A percentile compares a stretch with the other conserved stretches of the same genome.
Evolutionary conservation across 2,113 vertebrate species (phyloP).

Genomic region (Upupa epops): DNA sequence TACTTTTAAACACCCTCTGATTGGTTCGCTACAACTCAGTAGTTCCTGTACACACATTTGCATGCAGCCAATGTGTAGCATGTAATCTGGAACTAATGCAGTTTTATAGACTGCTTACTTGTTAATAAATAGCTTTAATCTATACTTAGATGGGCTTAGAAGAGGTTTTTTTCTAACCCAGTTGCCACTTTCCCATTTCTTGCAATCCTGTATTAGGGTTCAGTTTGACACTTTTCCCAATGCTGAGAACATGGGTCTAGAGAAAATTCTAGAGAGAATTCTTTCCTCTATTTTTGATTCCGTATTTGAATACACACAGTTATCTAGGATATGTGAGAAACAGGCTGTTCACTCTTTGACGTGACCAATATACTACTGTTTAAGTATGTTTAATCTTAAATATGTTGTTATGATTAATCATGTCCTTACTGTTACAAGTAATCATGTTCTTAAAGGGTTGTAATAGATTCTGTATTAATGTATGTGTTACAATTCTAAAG

Average conservation of each 20-base stretch:
- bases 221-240: neutral
- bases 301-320: neutral
- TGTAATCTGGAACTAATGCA: conserved; percentile 9
- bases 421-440: neutral
- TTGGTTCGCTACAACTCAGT: neutral
- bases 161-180: neutral
- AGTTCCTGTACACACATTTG: neutral
- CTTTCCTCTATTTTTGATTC: neutral
- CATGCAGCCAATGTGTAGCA: neutral
- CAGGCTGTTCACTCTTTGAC: neutral
- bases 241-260: neutral
- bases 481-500: neutral
- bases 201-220: neutral
- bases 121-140: conserved; percentile 6
- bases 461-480: neutral
- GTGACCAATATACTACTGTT: neutral
- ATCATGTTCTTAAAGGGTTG: neutral
- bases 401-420: neutral
- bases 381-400: neutral
- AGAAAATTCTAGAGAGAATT: neutral
- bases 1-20: neutral
- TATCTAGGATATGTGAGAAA: neutral
- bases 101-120: neutral
- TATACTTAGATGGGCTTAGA: neutral
- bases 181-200: neutral